phyloP scores from a whole-genome alignment of 2,888 invertebrate species.

The Zonitis immaculata region DNA sequence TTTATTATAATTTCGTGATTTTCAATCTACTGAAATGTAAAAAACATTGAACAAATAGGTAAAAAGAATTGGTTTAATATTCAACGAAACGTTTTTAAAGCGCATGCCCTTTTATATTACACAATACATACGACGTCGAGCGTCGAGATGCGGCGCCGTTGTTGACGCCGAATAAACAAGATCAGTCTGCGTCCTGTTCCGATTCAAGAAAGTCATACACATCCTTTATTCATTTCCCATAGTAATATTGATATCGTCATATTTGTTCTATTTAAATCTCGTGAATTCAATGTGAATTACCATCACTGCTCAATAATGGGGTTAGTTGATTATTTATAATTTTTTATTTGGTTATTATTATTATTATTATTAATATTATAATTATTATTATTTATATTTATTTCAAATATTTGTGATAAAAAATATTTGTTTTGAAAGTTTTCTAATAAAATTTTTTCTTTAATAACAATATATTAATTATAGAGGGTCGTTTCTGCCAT shows the following conservation, averaged over 20 bases:
- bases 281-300: not conserved
- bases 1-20: no score
- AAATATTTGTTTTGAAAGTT: no score
- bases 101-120: conserved; percentile 19
- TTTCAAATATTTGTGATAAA: no score
- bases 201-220: conserved; percentile 10
- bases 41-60: no score
- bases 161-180: conserved; percentile 23
- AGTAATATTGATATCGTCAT: not conserved
- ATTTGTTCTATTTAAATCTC: not conserved
- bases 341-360: no score
- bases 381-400: no score
- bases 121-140: conserved; percentile 21
- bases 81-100: not conserved
- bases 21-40: no score
- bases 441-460: no score
- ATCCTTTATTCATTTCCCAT: not conserved
- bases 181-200: conserved; percentile 19
- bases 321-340: not conserved
- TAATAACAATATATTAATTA: no score
- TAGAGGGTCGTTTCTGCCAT: no score
- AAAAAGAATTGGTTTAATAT: not conserved
- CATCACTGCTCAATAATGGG: not conserved
- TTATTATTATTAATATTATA: no score
- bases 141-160: conserved; percentile 22